Evolutionary conservation across 1,140 invertebrate species (phyloP).

Genomic region (Tyrophagus putrescentiae): DNA sequence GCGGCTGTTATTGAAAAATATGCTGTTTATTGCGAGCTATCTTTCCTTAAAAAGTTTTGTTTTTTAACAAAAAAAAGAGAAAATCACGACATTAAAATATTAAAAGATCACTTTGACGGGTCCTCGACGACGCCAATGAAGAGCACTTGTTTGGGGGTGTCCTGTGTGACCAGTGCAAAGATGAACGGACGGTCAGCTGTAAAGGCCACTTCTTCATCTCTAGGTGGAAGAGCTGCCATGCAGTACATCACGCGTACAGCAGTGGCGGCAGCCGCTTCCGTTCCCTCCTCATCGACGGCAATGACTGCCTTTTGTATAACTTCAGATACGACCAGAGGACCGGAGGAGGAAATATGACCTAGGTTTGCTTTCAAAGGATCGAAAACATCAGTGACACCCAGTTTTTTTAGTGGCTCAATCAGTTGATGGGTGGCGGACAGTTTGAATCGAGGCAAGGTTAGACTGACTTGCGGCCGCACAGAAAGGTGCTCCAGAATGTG

Average conservation of each 20-base stretch:
- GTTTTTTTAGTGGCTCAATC: conserved; percentile 43
- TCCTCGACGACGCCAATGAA: neutral
- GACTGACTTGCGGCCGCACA: conserved; percentile 37
- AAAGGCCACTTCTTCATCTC: conserved; percentile 30
- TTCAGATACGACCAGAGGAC: conserved; percentile 40
- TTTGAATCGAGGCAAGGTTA: conserved; percentile 58
- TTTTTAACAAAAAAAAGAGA: no score
- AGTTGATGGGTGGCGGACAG: conserved; percentile 50
- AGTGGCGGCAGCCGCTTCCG: conserved; percentile 54
- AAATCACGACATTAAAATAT: no score
- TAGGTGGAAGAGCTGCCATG: no score
- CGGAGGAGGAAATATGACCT: conserved; percentile 30
- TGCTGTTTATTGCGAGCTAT: no score
- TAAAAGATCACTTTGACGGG: no score
- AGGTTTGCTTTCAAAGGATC: conserved; percentile 38
- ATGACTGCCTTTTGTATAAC: conserved; percentile 66
- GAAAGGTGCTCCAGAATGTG: conserved; percentile 24
- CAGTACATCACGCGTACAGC: conserved; percentile 32
- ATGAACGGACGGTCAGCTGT: conserved; percentile 7
- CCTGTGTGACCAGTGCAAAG: neutral
- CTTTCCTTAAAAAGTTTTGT: no score
- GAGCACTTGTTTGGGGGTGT: neutral
- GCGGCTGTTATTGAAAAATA: no score
- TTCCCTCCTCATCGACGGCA: conserved; percentile 63
- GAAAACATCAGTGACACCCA: conserved; percentile 58